Evolutionary conservation across 2,113 vertebrate genomes (phyloP).

Genomic region (Sakesphorus luctuosus): DNA sequence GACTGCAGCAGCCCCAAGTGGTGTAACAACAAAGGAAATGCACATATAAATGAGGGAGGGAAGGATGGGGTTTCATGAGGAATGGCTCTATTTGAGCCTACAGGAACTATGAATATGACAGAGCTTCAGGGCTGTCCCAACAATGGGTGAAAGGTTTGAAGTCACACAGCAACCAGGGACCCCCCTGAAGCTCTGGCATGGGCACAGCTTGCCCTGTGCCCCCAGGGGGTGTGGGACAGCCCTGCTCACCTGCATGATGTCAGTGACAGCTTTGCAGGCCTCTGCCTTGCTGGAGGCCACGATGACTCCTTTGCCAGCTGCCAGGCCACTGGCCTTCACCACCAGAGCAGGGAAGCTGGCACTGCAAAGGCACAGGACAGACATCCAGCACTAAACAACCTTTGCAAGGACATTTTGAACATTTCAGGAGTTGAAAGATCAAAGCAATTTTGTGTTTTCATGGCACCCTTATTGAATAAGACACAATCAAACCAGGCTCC

Average conservation of each 20-base stretch:
- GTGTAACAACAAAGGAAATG: background rate
- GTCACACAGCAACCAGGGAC: background rate
- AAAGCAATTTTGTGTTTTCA: background rate
- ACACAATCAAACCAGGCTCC: background rate
- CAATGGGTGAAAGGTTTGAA: background rate
- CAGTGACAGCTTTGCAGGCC: slow-evolving; percentile 89
- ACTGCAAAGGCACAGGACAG: slow-evolving; percentile 69
- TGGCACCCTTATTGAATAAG: background rate
- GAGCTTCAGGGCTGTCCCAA: background rate
- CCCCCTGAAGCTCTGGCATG: background rate
- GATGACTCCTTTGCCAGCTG: slow-evolving; percentile 93
- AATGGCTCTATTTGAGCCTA: background rate
- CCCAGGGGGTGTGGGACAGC: background rate
- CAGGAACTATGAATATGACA: background rate
- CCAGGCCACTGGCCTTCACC: slow-evolving; percentile 94
- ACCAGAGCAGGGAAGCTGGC: slow-evolving; percentile 91
- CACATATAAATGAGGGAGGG: background rate
- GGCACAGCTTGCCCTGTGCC: background rate
- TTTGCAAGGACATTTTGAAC: background rate
- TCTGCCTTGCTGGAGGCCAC: slow-evolving; percentile 85
- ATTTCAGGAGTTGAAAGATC: background rate
- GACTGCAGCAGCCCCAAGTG: background rate
- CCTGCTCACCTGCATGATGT: slow-evolving; percentile 89
- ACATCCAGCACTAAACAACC: background rate
- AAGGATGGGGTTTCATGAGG: background rate